Conservation (phyloP, 2,797 vertebrate genomes). For the Heterohyrax brucei region DNA sequence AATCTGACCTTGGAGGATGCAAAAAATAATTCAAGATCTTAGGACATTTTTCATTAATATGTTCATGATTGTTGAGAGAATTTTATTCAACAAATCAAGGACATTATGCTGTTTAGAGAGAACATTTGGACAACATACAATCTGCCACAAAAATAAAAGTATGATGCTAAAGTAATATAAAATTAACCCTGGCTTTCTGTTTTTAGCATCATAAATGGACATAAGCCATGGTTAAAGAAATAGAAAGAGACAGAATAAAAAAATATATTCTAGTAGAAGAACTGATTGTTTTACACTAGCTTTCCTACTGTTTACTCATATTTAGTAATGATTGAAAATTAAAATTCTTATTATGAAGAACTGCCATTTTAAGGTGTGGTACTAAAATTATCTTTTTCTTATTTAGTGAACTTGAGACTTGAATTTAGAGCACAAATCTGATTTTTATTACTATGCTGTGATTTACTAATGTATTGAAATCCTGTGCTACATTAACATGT, state of each 20-base stretch:
- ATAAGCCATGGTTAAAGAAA: too few relatives aligned
- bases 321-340: neutral
- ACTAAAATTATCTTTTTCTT: neutral
- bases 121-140: too few relatives aligned
- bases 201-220: too few relatives aligned
- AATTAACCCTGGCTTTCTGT: too few relatives aligned
- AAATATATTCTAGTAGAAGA: neutral
- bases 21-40: too few relatives aligned
- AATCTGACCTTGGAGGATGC: too few relatives aligned
- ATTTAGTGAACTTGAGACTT: slow-evolving; percentile 48
- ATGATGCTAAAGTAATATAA: too few relatives aligned
- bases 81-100: too few relatives aligned
- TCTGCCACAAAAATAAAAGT: too few relatives aligned
- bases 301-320: neutral
- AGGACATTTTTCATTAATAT: too few relatives aligned
- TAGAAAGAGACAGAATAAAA: neutral
- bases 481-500: neutral
- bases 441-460: slow-evolving; percentile 65
- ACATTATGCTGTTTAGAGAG: too few relatives aligned
- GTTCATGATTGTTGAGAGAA: too few relatives aligned
- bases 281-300: neutral
- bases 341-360: neutral
- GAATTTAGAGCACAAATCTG: slow-evolving; percentile 44
- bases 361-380: neutral
- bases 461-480: slow-evolving; percentile 50